A percentile compares a stretch with the other conserved stretches of the same genome.
Conservation (phyloP, 2,888 invertebrate species). For the Coecobrya sp. region DNA sequence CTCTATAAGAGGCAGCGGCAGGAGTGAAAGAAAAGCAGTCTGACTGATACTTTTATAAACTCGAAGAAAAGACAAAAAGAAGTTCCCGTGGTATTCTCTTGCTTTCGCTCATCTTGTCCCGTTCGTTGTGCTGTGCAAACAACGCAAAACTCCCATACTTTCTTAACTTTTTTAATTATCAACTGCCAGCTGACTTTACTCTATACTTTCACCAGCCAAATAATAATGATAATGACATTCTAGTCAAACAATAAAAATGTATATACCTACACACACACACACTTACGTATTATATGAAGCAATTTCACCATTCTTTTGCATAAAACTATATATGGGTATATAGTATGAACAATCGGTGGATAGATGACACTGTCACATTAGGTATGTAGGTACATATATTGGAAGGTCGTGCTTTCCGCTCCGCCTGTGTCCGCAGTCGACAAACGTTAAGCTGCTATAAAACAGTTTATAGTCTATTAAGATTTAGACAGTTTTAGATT, state of each 20-base stretch:
- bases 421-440: too few species aligned
- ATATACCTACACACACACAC: not conserved
- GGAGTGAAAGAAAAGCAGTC: not conserved
- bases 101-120: not conserved
- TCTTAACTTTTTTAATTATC: conserved; percentile 81
- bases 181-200: conserved; percentile 66
- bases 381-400: too few species aligned
- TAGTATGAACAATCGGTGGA: too few species aligned
- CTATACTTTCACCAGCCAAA: conserved; percentile 59
- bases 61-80: conserved; percentile 23
- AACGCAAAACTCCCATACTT: conserved; percentile 70
- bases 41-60: conserved; percentile 5
- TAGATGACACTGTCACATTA: too few species aligned
- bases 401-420: too few species aligned
- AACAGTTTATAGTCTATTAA: too few species aligned
- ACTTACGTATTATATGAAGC: too few species aligned
- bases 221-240: conserved; percentile 74
- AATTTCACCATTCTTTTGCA: not conserved
- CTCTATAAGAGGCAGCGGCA: not conserved
- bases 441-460: too few species aligned
- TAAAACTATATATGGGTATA: too few species aligned
- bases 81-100: not conserved
- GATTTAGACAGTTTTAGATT: too few species aligned
- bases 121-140: not conserved
- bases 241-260: conserved; percentile 53